phyloP scores from a whole-genome alignment of 2,113 vertebrate genomes.

The Lophochroa leadbeateri region DNA sequence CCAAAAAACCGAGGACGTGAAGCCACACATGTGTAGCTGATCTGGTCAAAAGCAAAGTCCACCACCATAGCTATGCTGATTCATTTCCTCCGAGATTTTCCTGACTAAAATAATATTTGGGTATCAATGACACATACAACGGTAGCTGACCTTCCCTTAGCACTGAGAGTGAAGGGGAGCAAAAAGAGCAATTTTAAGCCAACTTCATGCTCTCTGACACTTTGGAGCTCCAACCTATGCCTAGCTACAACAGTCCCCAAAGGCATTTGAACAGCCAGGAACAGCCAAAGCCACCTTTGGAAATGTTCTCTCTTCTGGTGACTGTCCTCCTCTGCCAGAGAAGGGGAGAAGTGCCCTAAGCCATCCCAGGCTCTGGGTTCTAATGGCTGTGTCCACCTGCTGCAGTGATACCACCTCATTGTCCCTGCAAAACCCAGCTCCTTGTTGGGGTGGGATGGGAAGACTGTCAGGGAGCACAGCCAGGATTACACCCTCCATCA shows the following conservation, averaged over 20 bases:
- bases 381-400: neutral
- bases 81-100: neutral
- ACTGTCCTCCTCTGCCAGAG: neutral
- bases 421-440: neutral
- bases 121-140: constrained; percentile 3
- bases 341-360: neutral
- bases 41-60: neutral
- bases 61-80: neutral
- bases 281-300: neutral
- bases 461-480: neutral
- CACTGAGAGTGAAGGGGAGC: neutral
- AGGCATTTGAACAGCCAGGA: neutral
- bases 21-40: neutral
- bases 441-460: neutral
- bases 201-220: neutral
- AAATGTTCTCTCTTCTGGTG: neutral
- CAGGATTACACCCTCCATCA: neutral
- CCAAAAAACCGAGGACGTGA: neutral
- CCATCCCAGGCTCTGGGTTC: neutral
- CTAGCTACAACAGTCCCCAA: neutral
- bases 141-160: neutral
- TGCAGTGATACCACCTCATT: neutral
- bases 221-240: neutral
- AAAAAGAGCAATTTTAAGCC: constrained; percentile 27
- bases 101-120: constrained; percentile 26